Base-by-base conservation (phyloP, 30 jellyfish, hydroid and myxozoan genomes). In the Hydractinia symbiolongicarpus region DNA sequence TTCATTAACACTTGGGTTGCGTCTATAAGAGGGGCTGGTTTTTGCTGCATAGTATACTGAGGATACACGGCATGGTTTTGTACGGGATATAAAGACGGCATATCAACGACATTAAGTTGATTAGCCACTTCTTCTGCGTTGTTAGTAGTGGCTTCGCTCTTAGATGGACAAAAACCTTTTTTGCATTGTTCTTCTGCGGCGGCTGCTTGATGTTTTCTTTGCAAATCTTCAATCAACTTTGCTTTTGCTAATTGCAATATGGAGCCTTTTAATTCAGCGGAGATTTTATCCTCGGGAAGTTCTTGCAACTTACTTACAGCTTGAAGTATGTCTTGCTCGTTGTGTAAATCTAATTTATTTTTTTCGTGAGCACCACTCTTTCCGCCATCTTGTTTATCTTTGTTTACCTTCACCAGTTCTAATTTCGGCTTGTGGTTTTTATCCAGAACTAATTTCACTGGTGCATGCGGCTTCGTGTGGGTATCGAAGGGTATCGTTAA, bases 1-100 rank as follows among this genome's bases (percentile, higher is more conserved):
- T 82, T 68, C 58, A 61, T 52, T 58, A 91, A 84, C 9, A 91
- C 73, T 44, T 73, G 83, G 55, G 13, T 93, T 6, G 98, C 83
- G 71, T 91, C 79, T 44, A 91, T 79, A 40, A 54, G 19, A 50
- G 89, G 87, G 53, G 88, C 57, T 5, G 66, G 77, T 20, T 53
- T 53, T 30, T 76, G 75, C 53, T 81, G 82, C 30, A 14, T 56
- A 14, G 20, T 16, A 53, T 11, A 54, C 58, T 68, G 76, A 51
- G 89, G 88, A 9, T 54, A 62, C 15, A 14, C 51, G 40, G 76
- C 30, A 13, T 69, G 13, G 55, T 66, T 80, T 30, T 21, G 81
- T 61, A 49, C 52, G 8, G 83, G 88, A 61, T 60, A 61, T 67
- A 67, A 9, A 4, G 88, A 62, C 21, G 88, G 61, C 15, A 79